Evolutionary conservation across 2,888 invertebrate genomes (phyloP).

Genomic region (Rugalucina vietnamica): DNA sequence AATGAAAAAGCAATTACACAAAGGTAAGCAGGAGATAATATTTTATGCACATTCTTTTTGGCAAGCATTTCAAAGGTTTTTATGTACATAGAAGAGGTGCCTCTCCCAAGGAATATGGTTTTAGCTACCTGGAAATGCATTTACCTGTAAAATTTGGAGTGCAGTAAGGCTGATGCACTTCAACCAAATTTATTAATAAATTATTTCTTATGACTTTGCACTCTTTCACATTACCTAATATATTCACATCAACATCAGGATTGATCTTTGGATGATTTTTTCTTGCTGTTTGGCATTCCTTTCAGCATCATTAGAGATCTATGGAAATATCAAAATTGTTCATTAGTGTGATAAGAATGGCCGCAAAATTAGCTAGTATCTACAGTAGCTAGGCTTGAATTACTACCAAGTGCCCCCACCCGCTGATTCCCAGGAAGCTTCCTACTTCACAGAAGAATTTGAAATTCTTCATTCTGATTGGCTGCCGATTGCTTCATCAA

Average conservation of each 20-base stretch:
- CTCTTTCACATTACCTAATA: not conserved
- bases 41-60: slow-evolving; percentile 9
- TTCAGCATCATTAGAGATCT: not conserved
- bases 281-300: not conserved
- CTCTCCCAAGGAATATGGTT: not conserved
- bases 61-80: slow-evolving; percentile 5
- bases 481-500: slow-evolving; percentile 43
- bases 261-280: not conserved
- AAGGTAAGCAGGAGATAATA: slow-evolving; percentile 1
- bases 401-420: slow-evolving; percentile 24
- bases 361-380: not conserved
- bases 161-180: not conserved
- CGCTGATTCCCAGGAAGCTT: slow-evolving; percentile 44
- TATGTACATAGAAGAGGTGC: not conserved
- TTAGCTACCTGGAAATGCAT: too few species aligned
- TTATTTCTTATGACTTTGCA: not conserved
- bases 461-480: slow-evolving; percentile 65
- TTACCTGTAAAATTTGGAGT: not conserved
- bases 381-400: slow-evolving; percentile 16
- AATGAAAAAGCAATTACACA: slow-evolving; percentile 7
- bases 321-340: not conserved
- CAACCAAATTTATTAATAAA: not conserved
- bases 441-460: slow-evolving; percentile 63
- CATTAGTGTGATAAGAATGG: not conserved
- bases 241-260: not conserved